These are phyloP conservation scores for Chrysochloris asiatica DNA, from an alignment of 2,113 vertebrate species.

Conservation along the genomic window DNA sequence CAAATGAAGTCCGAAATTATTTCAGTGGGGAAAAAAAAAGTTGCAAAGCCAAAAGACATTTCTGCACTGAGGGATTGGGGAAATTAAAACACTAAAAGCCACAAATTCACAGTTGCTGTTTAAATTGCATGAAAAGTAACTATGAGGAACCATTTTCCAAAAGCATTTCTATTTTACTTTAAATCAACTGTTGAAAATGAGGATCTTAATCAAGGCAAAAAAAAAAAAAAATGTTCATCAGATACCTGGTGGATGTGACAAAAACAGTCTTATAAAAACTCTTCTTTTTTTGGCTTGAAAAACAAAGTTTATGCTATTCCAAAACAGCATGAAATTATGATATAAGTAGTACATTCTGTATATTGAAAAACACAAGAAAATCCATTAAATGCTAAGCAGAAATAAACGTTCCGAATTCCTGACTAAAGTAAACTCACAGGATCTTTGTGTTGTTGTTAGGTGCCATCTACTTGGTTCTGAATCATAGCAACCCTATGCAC, in stretches of 20 bases:
- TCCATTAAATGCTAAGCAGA: neutral
- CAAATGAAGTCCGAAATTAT: neutral
- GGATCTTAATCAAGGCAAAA: constrained; percentile 4
- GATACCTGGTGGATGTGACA: neutral
- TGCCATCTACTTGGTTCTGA: too few species aligned
- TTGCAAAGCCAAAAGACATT: neutral
- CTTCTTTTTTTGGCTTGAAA: neutral
- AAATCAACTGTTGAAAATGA: constrained; percentile 32
- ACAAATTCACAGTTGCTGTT: constrained; percentile 33
- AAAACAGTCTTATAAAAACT: constrained; percentile 13
- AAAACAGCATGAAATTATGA: neutral
- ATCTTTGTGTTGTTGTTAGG: neutral
- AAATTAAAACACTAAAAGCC: constrained; percentile 4
- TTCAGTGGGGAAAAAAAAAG: neutral
- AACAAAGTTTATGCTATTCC: neutral
- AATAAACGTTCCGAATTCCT: neutral
- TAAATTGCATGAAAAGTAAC: constrained; percentile 25
- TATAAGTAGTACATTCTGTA: neutral
- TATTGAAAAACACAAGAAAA: neutral
- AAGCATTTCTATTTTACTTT: constrained; percentile 9
- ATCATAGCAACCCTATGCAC: too few species aligned
- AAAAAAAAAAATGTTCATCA: neutral
- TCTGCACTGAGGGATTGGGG: neutral
- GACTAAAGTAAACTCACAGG: neutral
- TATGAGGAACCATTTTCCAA: neutral